Evolutionary conservation across 2,113 vertebrate genomes (phyloP), one percentile per base, ranked within the genome.

Genomic region (Willisornis vidua): DNA sequence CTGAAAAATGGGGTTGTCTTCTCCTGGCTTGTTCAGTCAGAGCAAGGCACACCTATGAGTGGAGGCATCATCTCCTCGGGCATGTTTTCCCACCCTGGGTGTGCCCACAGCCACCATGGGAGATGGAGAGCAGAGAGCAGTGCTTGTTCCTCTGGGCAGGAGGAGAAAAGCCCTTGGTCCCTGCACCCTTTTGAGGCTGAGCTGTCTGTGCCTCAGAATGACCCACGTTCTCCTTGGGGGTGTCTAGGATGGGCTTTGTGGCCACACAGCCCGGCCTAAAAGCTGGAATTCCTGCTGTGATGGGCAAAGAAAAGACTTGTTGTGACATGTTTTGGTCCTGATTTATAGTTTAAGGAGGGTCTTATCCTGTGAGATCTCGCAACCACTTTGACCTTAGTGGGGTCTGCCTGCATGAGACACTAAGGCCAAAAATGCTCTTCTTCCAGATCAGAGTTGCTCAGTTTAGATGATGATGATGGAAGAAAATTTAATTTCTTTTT

Each of bases 51-150:
- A 48, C n/a, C 18, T 35, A 48, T 4, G 35, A 92, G 90, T 68
- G 55, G 46, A 81, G 35, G 72, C 43, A 14, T 8, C 3, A 0
- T 19, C 57, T 57, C 43, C 25, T 87, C 0, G 0, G 0, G n/a
- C 0, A 0, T 33, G 14, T 63, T 71, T 75, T 20, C 23, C 25
- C 23, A 5, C 25, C 35, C 31, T 66, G 68, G 49, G 10, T 25
- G 49, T 89, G 82, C 62, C n/a, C 2, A 1, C 28, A 67, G 78
- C 66, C 61, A 31, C 79, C 17, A 1, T 1, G 3, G 3, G 19
- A 70, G 43, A 4, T 46, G 52, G 55, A 46, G 28, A 46, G 85
- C 37, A 37, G 59, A 25, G 24, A 31, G 80, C 23, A 26, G 37
- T 9, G 57, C 9, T 54, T 6, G 5, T 15, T 67, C 58, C 62